Percentiles rank a stretch among this genome's conserved stretches.
Evolutionary conservation across 1,140 invertebrate species (phyloP).

Genomic region (Tetragnatha versicolor): DNA sequence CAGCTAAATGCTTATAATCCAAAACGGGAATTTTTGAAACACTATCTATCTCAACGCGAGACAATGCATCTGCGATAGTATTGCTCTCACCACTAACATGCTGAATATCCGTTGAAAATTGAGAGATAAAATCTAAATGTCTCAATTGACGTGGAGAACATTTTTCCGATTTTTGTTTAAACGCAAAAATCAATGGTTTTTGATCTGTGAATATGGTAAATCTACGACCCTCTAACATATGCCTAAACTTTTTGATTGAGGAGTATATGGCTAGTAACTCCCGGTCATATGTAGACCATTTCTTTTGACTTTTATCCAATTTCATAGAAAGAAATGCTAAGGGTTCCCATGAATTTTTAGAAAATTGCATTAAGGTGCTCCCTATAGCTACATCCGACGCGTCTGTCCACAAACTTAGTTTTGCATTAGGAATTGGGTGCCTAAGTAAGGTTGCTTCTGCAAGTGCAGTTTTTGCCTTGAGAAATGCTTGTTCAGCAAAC

Average conservation of each 20-base stretch:
- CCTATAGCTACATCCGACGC: slow-evolving; percentile 21
- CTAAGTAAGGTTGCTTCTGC: slow-evolving; percentile 1
- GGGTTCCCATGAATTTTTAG: slow-evolving; percentile 56
- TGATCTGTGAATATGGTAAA: slow-evolving; percentile 64
- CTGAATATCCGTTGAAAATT: no score
- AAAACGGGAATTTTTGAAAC: no score
- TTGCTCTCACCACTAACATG: no score
- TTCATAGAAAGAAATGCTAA: slow-evolving; percentile 64
- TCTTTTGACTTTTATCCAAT: slow-evolving; percentile 59
- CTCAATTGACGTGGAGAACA: no score
- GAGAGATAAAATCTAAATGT: no score
- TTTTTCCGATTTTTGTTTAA: no score
- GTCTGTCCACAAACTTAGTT: slow-evolving; percentile 5
- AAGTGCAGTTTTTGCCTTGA: slow-evolving; percentile 15
- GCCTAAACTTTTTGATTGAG: slow-evolving; percentile 63
- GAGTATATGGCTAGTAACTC: slow-evolving; percentile 66
- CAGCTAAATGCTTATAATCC: no score
- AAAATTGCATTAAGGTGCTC: background rate
- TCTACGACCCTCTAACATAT: slow-evolving; percentile 63
- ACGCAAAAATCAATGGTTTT: slow-evolving; percentile 62
- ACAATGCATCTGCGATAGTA: no score
- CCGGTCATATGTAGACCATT: slow-evolving; percentile 64
- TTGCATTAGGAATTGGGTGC: background rate
- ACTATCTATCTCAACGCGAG: no score
- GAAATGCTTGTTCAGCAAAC: background rate